Evolutionary conservation across 1,140 invertebrate species (phyloP), one percentile per base, ranked within the genome.

Genomic region (Temnothorax curvispinosus): DNA sequence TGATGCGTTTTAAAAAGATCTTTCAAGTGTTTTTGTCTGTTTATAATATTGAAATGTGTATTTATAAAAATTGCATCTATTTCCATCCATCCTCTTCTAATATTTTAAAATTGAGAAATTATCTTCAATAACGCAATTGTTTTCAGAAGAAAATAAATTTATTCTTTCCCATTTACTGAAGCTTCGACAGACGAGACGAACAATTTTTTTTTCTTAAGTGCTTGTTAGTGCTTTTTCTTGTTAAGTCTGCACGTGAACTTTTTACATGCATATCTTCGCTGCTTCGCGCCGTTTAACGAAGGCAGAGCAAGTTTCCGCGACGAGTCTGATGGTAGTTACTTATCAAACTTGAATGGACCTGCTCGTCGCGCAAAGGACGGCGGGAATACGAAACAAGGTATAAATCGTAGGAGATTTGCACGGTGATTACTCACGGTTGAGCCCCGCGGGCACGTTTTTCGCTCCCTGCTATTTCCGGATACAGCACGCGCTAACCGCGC

Each of bases 271-370:
- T 2, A 21, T 60, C 8, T 8, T 32, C 18, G 41, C 38, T 52
- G 60, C 60, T 65, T 58, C 1, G 47, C n/a, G 47, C 1, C 21
- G 32, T 35, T 60, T 13, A 21, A 47, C n/a, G 18, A 38, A 58
- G 69, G 21, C 18, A 18, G 47, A 67, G 77, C 64, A 44, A 62
- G 78, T 64, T 82, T 32, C 21, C n/a, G 13, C 21, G 65, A 50
- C 38, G 15, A 72, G 11, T 56, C 38, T 35, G n/a, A n/a, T n/a
- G 2, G 38, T 47, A 47, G 80, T 74, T 84, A 84, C 80, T 84
- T 84, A 84, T 75, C 69, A 84, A 74, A 84, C 54, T 84, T 74
- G 80, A 84, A 84, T 75, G 54, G 41, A 81, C 64, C 52, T 80
- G 21, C 64, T 75, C 69, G 80, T 75, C 80, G 80, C 80, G 80